Conservation (phyloP, 2,888 invertebrate species). For the Volucella inanis region DNA sequence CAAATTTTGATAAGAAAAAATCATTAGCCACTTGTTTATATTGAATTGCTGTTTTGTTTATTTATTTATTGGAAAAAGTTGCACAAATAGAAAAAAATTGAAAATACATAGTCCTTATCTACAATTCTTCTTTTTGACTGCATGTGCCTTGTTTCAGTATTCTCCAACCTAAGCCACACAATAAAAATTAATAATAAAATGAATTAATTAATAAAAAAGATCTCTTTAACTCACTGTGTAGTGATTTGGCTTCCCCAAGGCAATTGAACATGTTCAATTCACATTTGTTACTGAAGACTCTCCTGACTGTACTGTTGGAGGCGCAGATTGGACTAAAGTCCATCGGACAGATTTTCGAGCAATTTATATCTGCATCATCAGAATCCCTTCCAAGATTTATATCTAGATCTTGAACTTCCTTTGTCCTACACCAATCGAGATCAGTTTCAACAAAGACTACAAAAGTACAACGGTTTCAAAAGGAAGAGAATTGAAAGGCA, state of each 20-base stretch:
- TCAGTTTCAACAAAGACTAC: slow-evolving; percentile 77
- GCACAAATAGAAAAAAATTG: background rate
- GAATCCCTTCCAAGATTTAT: slow-evolving; percentile 75
- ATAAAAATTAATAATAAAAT: background rate
- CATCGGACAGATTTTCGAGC: slow-evolving; percentile 79
- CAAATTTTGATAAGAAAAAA: too few relatives aligned
- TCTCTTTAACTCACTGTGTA: slow-evolving; percentile 22
- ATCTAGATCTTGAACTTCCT: slow-evolving; percentile 75
- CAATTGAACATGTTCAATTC: slow-evolving; percentile 78
- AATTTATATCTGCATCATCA: slow-evolving; percentile 74
- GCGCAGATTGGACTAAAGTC: slow-evolving; percentile 79
- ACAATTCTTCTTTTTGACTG: slow-evolving; percentile 14
- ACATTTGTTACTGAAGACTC: slow-evolving; percentile 78
- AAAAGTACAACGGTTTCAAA: background rate
- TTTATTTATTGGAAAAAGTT: slow-evolving; percentile 4
- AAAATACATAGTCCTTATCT: slow-evolving; percentile 3
- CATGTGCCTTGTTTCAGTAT: slow-evolving; percentile 32
- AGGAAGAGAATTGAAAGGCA: background rate
- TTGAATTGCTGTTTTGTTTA: background rate
- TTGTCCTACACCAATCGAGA: slow-evolving; percentile 79
- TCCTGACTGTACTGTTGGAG: slow-evolving; percentile 80
- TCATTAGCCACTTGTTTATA: background rate
- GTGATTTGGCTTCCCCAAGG: background rate
- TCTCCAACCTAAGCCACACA: slow-evolving; percentile 41
- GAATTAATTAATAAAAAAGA: background rate